phyloP scores from a whole-genome alignment of 2,797 vertebrate species.

The Enteromius afrohamiltoni region DNA sequence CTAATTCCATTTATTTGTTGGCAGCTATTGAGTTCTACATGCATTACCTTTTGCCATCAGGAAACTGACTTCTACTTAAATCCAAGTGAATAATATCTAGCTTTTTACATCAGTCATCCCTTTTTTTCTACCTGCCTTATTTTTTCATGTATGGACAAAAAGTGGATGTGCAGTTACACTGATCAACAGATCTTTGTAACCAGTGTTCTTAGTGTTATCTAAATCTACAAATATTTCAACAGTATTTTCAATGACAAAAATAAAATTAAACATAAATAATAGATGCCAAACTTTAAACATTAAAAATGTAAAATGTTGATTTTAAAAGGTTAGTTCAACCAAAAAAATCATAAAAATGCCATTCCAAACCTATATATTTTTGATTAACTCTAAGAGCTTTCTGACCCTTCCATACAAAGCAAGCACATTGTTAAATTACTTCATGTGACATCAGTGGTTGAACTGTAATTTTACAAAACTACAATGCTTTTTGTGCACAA shows the following conservation, averaged over 20 bases:
- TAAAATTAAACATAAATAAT: background rate
- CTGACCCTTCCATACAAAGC: background rate
- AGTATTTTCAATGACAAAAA: background rate
- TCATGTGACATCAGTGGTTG: background rate
- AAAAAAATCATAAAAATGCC: background rate
- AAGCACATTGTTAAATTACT: background rate
- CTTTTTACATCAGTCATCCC: background rate
- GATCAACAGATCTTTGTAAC: background rate
- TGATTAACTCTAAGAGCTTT: background rate
- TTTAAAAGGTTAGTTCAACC: too few relatives aligned
- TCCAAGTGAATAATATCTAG: background rate
- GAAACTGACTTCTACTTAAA: background rate
- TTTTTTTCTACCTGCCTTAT: background rate
- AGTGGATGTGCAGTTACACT: background rate
- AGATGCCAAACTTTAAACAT: background rate
- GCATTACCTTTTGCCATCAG: background rate
- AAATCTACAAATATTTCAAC: background rate
- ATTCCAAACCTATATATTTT: background rate
- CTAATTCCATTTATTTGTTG: background rate
- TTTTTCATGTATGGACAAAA: background rate
- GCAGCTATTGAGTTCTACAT: background rate
- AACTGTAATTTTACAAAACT: background rate
- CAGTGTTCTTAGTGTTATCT: background rate
- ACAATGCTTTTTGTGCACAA: background rate
- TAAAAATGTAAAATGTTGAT: background rate